Evolutionary conservation across 2,113 vertebrate genomes (phyloP), one percentile per base, ranked within the genome.

Genomic region (Litocranius walleri): DNA sequence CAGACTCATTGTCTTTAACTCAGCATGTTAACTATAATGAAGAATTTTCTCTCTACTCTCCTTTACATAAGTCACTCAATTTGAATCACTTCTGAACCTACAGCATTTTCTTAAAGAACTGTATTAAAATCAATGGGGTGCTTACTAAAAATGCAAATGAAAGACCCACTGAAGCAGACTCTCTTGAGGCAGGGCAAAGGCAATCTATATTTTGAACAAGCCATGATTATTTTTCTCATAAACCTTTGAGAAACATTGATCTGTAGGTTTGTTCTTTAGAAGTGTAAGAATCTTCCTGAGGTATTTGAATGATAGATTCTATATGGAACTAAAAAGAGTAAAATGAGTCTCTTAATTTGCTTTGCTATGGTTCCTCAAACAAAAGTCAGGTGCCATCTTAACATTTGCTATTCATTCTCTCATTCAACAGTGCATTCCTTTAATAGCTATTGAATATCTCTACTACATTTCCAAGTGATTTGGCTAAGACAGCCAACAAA

Each of bases 141-240:
- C 61, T 88, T 88, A 61, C 88, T 89, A 92, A 94, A 96, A 96
- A 50, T 90, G 82, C 52, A 92, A 96, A 95, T 59, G 43, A 61
- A 11, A 91, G 15, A 43, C 17, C 23, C 80, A 61, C 10, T 48
- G 57, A 88, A 36, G 15, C 50, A 62, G 52, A 83, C 61, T 85
- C 48, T 91, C 77, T 45, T 15, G 50, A 59, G 40, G 67, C 6
- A 94, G 27, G 9, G 36, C 17, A 92, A 87, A 87, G 8, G 17
- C 59, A 92, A 87, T 90, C n/a, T 40, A 29, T 27, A 23, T 71
- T 88, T 88, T 91, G 48, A 84, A 64, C 9, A 59, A 59, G 11
- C 19, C 61, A n/a, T 77, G 50, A 61, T 30, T 67, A 8, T 90
- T 94, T 86, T 61, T 81, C 50, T 93, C 27, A 82, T 36, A 91